These are phyloP conservation scores for Nixonia krombeini DNA, from an alignment of 1,140 invertebrate species.

Conservation along the genomic window DNA sequence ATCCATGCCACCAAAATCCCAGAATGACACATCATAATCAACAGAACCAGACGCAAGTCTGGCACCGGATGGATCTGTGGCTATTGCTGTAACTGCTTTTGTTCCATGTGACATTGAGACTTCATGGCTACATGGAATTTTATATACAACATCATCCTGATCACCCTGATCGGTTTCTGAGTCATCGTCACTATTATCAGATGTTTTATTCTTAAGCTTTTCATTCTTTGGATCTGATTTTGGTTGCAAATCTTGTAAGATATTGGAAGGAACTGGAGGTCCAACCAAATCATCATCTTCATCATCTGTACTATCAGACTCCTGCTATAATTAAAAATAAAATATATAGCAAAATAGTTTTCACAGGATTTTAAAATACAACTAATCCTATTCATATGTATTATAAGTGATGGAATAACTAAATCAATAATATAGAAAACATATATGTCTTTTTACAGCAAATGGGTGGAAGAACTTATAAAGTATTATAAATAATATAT, in stretches of 20 bases:
- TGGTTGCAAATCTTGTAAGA: slow-evolving; percentile 27
- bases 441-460: too few species aligned
- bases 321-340: too few species aligned
- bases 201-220: slow-evolving; percentile 17
- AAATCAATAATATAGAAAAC: too few species aligned
- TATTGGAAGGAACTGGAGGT: slow-evolving; percentile 71
- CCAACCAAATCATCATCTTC: slow-evolving; percentile 75
- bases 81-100: slow-evolving; percentile 89
- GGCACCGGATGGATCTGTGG: slow-evolving; percentile 93
- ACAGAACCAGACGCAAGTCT: slow-evolving; percentile 92
- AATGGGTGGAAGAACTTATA: too few species aligned
- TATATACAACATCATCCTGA: slow-evolving; percentile 71
- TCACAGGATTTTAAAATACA: too few species aligned
- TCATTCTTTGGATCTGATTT: slow-evolving; percentile 21
- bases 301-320: too few species aligned
- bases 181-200: slow-evolving; percentile 58
- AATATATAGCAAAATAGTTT: too few species aligned
- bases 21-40: slow-evolving; percentile 96
- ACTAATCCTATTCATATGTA: too few species aligned
- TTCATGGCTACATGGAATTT: slow-evolving; percentile 86
- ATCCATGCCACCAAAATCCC: slow-evolving; percentile 99
- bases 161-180: slow-evolving; percentile 73
- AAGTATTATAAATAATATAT: too few species aligned
- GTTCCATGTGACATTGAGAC: slow-evolving; percentile 87
- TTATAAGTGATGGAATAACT: too few species aligned